These are phyloP conservation scores for Ataeniobius toweri DNA, from an alignment of 2,797 vertebrate species.

Conservation along the genomic window DNA sequence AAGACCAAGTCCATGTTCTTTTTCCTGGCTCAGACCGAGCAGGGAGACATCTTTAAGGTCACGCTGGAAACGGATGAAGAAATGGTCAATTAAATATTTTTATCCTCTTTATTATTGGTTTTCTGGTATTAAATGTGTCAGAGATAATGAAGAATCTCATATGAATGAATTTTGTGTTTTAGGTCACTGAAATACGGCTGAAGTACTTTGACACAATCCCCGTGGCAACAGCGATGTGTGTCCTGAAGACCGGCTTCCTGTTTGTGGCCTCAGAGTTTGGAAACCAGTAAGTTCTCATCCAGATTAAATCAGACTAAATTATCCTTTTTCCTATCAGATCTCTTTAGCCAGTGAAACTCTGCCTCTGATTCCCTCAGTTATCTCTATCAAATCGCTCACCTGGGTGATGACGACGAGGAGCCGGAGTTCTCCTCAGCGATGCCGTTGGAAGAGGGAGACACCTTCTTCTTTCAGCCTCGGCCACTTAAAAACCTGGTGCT, in stretches of 20 bases:
- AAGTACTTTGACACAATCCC: slow-evolving; percentile 99
- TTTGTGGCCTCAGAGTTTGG: slow-evolving; percentile 98
- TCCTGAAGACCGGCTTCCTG: slow-evolving; percentile 97
- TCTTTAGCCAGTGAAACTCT: neutral
- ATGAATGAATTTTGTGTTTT: slow-evolving; percentile 22
- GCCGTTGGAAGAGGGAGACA: slow-evolving; percentile 98
- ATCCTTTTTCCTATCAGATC: neutral
- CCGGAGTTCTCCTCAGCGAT: slow-evolving; percentile 99
- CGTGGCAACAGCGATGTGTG: slow-evolving; percentile 96
- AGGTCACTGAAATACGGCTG: slow-evolving; percentile 98
- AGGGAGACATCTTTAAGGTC: slow-evolving; percentile 98
- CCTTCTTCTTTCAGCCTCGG: slow-evolving; percentile 97
- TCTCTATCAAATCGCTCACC: slow-evolving; percentile 98
- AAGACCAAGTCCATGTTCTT: slow-evolving; percentile 99
- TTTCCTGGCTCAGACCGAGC: slow-evolving; percentile 98
- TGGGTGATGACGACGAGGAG: slow-evolving; percentile 97
- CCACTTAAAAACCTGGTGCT: slow-evolving; percentile 96
- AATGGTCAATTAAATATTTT: slow-evolving; percentile 83
- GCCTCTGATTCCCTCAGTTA: slow-evolving; percentile 80
- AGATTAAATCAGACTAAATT: neutral
- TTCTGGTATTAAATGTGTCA: neutral
- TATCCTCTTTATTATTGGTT: neutral
- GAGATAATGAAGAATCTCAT: too few species aligned
- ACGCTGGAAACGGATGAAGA: slow-evolving; percentile 98
- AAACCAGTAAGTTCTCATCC: slow-evolving; percentile 89